Conservation (phyloP, 2,113 vertebrate genomes). For the Ageneiosus marmoratus region DNA sequence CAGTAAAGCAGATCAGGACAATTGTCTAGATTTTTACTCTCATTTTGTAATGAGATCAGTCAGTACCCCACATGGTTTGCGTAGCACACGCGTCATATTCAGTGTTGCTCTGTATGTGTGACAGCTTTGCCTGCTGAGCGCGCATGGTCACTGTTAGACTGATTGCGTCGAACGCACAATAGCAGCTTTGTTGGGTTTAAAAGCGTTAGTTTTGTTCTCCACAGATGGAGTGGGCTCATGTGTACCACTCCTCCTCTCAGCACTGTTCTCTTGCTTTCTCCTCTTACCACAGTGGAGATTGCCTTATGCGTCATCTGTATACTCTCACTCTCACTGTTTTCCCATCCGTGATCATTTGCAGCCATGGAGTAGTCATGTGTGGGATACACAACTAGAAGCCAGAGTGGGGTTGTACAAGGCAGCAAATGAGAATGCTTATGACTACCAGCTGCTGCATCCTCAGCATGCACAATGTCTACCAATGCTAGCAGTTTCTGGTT, state of each 20-base stretch:
- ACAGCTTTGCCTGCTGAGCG: neutral
- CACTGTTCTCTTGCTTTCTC: neutral
- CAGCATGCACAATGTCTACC: neutral
- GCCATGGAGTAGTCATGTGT: conserved; percentile 1
- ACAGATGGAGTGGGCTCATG: conserved; percentile 25
- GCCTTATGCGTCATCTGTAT: conserved; percentile 30
- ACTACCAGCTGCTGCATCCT: conserved; percentile 33
- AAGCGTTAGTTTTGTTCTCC: conserved; percentile 16
- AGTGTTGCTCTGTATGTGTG: neutral
- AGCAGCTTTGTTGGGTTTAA: conserved; percentile 28
- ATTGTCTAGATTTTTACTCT: neutral
- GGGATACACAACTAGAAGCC: conserved; percentile 14
- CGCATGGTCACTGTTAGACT: conserved; percentile 2
- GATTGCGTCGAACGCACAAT: conserved; percentile 5
- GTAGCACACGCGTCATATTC: neutral
- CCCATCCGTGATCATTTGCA: conserved; percentile 26
- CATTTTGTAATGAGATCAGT: conserved; percentile 2
- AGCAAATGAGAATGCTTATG: conserved; percentile 18
- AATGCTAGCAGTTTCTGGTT: neutral
- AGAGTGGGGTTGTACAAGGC: conserved; percentile 20
- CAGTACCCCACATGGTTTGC: conserved; percentile 3
- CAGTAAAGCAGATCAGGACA: neutral
- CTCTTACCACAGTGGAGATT: neutral
- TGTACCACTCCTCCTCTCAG: conserved; percentile 21
- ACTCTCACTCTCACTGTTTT: conserved; percentile 29